Evolutionary conservation across 2,888 invertebrate genomes (phyloP), one percentile per base, ranked within the genome.

Genomic region (Carcina quercana): DNA sequence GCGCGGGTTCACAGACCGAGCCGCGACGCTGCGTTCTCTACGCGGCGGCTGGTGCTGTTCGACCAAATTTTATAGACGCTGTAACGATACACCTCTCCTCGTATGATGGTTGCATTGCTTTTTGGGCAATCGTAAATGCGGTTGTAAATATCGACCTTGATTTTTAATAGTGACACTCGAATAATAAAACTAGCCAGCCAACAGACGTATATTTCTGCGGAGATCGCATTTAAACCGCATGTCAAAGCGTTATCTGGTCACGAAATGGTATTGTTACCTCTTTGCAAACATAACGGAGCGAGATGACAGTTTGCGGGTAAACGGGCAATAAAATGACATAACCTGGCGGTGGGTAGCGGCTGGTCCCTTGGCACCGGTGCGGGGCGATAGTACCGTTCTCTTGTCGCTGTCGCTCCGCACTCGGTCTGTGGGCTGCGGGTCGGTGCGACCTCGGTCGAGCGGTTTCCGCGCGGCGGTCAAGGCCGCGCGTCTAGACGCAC

Each of bases 391-490:
- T 35, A 37, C 37, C 33, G 42, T 35, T 39, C 34, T 32, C 20
- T 31, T 30, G 21, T 17, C 17, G 30, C 26, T 22, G 26, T 26
- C 40, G 34, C 45, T 32, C 43, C 56, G 50, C 60, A 78, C 46
- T 78, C 70, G 74, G 75, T 73, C 65, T 72, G 65, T 74, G 65
- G 72, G 75, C 68, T 76, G 63, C 58, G 69, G 71, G 71, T 65
- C 69, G 70, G 49, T 35, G 43, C 70, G 76, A 71, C 76, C 73
- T 71, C 73, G 70, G 46, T 53, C 60, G 75, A 74, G 72, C 80
- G 79, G 74, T 80, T 80, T 76, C 78, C 66, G 64, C 53, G 63
- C 63, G 70, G 55, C 74, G 80, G 80, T 79, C 80, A 80, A 80
- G 82, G 80, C 80, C 78, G 61, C 40, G 51, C 47, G 17, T 24